phyloP scores from a whole-genome alignment of 1,140 invertebrate species.

The Pararge aegeria region DNA sequence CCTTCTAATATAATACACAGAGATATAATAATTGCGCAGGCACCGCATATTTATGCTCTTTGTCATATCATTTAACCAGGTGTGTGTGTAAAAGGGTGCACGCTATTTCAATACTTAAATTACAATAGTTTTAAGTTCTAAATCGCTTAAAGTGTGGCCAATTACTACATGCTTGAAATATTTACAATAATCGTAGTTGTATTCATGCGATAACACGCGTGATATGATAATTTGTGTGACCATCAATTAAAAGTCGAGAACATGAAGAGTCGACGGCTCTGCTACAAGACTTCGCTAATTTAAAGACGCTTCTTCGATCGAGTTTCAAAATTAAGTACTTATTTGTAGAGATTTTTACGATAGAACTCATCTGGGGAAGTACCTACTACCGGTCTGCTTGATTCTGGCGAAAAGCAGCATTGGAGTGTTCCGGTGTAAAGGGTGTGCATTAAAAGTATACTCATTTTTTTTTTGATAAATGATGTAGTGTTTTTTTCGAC shows the following conservation, averaged over 20 bases:
- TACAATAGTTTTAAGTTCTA: not conserved
- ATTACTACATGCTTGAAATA: conserved; percentile 17
- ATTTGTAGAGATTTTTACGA: no score
- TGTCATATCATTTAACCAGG: conserved; percentile 6
- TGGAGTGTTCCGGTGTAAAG: no score
- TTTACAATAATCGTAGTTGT: conserved; percentile 13
- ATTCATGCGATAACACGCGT: conserved; percentile 6
- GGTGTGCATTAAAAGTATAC: no score
- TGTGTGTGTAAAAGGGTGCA: not conserved
- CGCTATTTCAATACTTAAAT: not conserved
- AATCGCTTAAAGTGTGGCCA: not conserved
- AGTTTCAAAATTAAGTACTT: no score
- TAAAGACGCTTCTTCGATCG: no score
- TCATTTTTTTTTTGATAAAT: no score
- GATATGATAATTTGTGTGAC: conserved; percentile 7
- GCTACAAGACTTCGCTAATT: no score
- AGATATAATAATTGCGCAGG: conserved; percentile 4
- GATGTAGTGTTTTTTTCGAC: no score
- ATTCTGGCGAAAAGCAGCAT: no score
- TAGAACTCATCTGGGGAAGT: no score
- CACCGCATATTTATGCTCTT: not conserved
- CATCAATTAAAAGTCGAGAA: not conserved
- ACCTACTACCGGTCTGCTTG: no score
- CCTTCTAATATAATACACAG: not conserved
- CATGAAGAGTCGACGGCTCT: no score